Evolutionary conservation across 1,140 invertebrate genomes (phyloP).

Genomic region (Drosophila lacertosa): DNA sequence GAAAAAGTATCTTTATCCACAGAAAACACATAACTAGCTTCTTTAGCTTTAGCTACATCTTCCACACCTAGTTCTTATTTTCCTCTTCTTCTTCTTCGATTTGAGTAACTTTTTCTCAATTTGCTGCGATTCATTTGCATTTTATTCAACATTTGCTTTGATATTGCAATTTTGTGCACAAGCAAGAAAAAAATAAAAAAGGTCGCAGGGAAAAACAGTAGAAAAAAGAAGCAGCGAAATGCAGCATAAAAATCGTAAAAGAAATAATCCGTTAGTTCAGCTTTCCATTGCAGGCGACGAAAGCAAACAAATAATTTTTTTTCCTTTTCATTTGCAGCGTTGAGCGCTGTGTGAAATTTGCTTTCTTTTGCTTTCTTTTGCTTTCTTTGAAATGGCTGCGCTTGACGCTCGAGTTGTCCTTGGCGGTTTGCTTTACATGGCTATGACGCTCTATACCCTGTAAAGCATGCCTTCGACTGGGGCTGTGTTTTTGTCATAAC

Average conservation of each 20-base stretch:
- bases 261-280: slow-evolving; percentile 26
- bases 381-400: slow-evolving; percentile 36
- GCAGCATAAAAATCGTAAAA: background rate
- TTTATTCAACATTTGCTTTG: slow-evolving; percentile 49
- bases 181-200: too few species aligned
- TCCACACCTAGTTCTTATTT: too few species aligned
- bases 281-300: slow-evolving; percentile 41
- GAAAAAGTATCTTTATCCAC: too few species aligned
- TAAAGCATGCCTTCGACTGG: too few species aligned
- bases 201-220: background rate
- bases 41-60: background rate
- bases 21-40: slow-evolving; percentile 4
- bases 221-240: background rate
- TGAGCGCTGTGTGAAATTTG: slow-evolving; percentile 33
- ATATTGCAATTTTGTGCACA: slow-evolving; percentile 42
- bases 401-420: slow-evolving; percentile 44
- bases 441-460: background rate
- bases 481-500: too few species aligned
- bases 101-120: slow-evolving; percentile 41
- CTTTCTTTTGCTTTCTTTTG: too few species aligned
- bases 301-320: slow-evolving; percentile 51
- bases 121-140: slow-evolving; percentile 49
- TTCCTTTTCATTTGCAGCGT: slow-evolving; percentile 50
- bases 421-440: slow-evolving; percentile 19
- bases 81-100: background rate